Conservation (phyloP, 1,140 invertebrate genomes). For the Oryctes rhinoceros region DNA sequence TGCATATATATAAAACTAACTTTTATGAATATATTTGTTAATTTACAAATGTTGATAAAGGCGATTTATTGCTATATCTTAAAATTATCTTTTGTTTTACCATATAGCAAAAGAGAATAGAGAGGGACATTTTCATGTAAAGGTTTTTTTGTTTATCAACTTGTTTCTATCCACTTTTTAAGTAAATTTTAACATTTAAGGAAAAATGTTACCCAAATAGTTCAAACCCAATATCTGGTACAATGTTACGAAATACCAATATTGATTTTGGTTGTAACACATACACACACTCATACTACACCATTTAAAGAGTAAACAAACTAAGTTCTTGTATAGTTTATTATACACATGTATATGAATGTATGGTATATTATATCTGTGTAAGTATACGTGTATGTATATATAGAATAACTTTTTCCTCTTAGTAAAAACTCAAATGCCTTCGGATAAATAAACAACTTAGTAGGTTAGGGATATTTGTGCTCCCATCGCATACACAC, state of each 20-base stretch:
- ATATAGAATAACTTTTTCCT: constrained; percentile 15
- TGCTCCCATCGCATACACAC: constrained; percentile 9
- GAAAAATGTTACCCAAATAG: background rate
- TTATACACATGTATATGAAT: background rate
- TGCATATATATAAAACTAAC: too few species aligned
- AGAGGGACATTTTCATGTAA: too few species aligned
- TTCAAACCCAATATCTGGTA: background rate
- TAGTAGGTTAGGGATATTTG: constrained; percentile 14
- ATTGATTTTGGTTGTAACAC: constrained; percentile 18
- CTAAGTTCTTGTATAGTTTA: constrained; percentile 4
- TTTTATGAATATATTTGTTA: too few species aligned
- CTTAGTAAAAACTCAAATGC: background rate
- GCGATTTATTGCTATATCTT: too few species aligned
- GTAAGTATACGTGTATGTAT: background rate
- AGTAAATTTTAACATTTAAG: background rate
- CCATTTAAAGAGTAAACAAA: constrained; percentile 10
- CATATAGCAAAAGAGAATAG: too few species aligned
- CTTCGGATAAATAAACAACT: constrained; percentile 1
- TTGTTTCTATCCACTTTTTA: too few species aligned
- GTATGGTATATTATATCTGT: background rate
- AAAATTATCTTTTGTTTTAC: too few species aligned
- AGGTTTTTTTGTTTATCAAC: too few species aligned
- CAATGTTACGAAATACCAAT: constrained; percentile 15
- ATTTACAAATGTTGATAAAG: too few species aligned
- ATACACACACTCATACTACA: background rate